These are phyloP conservation scores for Sylvia atricapilla DNA, from an alignment of 2,113 vertebrate species.

Conservation along the genomic window DNA sequence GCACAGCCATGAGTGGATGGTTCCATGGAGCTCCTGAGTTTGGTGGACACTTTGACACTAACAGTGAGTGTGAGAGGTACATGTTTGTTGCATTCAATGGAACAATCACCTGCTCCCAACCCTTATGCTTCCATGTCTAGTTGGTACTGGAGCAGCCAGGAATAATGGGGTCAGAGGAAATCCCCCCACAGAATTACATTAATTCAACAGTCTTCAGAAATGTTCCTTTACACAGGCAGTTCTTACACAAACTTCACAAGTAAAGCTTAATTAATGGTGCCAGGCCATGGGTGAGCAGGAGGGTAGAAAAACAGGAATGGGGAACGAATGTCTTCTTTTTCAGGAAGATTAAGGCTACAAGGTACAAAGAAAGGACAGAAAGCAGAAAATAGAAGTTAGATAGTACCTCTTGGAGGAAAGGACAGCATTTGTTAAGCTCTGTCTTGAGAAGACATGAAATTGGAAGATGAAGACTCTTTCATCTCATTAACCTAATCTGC, in stretches of 20 bases:
- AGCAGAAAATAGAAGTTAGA: not conserved
- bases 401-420: not conserved
- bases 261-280: not conserved
- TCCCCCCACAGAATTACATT: not conserved
- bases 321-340: not conserved
- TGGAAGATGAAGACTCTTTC: not conserved
- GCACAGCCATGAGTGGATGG: not conserved
- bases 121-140: not conserved
- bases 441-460: not conserved
- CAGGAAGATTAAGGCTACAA: not conserved
- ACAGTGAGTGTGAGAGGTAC: rapidly evolving
- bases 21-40: not conserved
- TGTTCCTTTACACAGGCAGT: not conserved
- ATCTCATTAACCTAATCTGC: not conserved
- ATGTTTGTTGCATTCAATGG: not conserved
- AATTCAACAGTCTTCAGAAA: not conserved
- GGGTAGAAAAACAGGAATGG: not conserved
- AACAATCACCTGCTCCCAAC: not conserved
- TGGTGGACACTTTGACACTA: not conserved
- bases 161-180: not conserved
- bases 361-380: not conserved
- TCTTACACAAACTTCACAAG: not conserved
- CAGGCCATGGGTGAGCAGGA: not conserved
- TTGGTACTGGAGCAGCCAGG: not conserved
- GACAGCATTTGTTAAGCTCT: not conserved